A percentile compares a stretch with the other conserved stretches of the same genome.
These are phyloP conservation scores for Syrmaticus mikado DNA, from an alignment of 2,113 vertebrate genomes.

Conservation along the genomic window DNA sequence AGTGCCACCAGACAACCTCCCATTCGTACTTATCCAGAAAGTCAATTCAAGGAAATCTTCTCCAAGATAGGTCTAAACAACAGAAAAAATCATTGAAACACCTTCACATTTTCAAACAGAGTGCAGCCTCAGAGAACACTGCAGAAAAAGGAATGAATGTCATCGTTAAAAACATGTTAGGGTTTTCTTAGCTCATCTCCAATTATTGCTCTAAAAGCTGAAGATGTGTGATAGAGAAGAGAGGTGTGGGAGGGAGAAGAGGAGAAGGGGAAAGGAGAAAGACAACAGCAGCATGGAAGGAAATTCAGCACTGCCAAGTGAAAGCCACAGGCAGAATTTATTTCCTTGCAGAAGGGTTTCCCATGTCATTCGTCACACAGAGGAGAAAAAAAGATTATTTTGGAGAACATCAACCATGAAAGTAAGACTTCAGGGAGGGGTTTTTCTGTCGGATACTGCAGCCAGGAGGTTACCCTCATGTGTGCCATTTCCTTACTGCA, in stretches of 20 bases:
- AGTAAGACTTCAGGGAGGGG: neutral
- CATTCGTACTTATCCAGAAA: neutral
- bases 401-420: neutral
- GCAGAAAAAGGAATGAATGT: slow-evolving; percentile 33
- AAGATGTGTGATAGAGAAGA: slow-evolving; percentile 23
- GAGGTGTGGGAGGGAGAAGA: slow-evolving; percentile 36
- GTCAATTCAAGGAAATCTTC: neutral
- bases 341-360: slow-evolving; percentile 41
- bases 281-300: slow-evolving; percentile 55
- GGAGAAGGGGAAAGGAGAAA: slow-evolving; percentile 33
- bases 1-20: neutral
- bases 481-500: neutral
- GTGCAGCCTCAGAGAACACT: neutral
- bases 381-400: neutral
- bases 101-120: neutral
- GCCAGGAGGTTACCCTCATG: neutral
- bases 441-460: neutral
- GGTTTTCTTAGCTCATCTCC: slow-evolving; percentile 19
- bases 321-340: slow-evolving; percentile 47
- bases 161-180: slow-evolving; percentile 13
- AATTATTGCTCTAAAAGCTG: slow-evolving; percentile 39
- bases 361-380: neutral
- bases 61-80: neutral
- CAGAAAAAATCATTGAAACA: neutral
- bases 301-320: slow-evolving; percentile 44